Evolutionary conservation across 2,797 vertebrate species (phyloP).

Genomic region (Mus caroli): DNA sequence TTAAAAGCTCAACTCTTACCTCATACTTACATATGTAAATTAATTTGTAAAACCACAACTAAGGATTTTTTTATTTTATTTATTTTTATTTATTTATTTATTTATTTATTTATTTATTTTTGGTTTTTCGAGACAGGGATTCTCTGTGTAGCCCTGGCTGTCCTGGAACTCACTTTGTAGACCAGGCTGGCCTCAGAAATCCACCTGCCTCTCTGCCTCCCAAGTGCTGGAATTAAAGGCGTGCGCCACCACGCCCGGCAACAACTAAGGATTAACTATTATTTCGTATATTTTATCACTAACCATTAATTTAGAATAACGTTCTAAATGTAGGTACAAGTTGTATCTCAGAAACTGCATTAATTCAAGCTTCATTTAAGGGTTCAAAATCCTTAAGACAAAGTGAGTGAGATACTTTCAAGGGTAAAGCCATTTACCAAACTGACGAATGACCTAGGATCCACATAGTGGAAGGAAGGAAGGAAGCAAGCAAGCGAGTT

Average conservation of each 20-base stretch:
- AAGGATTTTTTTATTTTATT: too few relatives aligned
- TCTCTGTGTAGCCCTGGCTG: too few relatives aligned
- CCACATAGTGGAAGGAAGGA: neutral
- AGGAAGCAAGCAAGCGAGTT: too few relatives aligned
- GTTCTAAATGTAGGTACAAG: conserved; percentile 45
- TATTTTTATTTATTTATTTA: too few relatives aligned
- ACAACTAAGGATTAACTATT: neutral
- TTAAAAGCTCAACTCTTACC: neutral
- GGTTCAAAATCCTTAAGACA: conserved; percentile 40
- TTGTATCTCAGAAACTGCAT: conserved; percentile 25
- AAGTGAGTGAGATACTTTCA: neutral
- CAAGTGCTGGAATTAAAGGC: too few relatives aligned
- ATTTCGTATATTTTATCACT: neutral
- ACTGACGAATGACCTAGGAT: neutral
- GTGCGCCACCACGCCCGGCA: too few relatives aligned
- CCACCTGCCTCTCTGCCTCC: too few relatives aligned
- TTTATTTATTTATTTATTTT: too few relatives aligned
- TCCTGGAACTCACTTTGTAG: too few relatives aligned
- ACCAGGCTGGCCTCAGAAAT: too few relatives aligned
- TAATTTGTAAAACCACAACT: conserved; percentile 26
- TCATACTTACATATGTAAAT: conserved; percentile 1
- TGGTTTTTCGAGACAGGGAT: too few relatives aligned
- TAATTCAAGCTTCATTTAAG: conserved; percentile 48
- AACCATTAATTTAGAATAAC: neutral
- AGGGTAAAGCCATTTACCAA: neutral